A percentile compares a stretch with the other conserved stretches of the same genome.
Evolutionary conservation across 1,140 invertebrate species (phyloP).

Genomic region (Parasteatoda tepidariorum): DNA sequence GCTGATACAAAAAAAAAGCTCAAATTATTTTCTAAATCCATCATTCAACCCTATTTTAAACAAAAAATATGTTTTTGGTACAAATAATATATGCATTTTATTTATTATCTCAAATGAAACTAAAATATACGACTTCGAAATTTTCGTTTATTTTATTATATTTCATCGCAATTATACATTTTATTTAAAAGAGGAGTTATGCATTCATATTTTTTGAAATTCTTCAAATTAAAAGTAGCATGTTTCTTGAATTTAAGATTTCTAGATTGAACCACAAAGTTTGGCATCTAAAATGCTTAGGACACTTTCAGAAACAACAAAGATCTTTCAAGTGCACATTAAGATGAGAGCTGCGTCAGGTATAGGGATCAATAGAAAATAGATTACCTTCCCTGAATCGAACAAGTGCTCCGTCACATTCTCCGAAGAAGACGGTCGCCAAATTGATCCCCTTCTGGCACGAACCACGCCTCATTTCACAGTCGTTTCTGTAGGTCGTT

Average conservation of each 20-base stretch:
- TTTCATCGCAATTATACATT: neutral
- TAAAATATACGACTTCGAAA: no score
- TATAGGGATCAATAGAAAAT: neutral
- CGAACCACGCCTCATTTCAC: slow-evolving; percentile 50
- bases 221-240: neutral
- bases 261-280: no score
- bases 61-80: no score
- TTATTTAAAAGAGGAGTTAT: neutral
- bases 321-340: neutral
- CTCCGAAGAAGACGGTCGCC: slow-evolving; percentile 47
- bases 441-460: slow-evolving; percentile 46
- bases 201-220: neutral
- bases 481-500: slow-evolving; percentile 75
- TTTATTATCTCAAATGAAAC: no score
- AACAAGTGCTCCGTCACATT: slow-evolving; percentile 64
- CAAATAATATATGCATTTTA: no score
- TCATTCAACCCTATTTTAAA: no score
- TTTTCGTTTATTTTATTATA: no score
- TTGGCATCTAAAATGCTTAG: neutral
- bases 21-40: no score
- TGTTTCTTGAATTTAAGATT: no score
- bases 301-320: neutral
- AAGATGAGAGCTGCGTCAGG: neutral
- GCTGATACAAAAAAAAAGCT: no score
- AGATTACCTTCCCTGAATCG: slow-evolving; percentile 64